Conservation (phyloP, 2,888 invertebrate genomes). For the Pegoplata infirma region DNA sequence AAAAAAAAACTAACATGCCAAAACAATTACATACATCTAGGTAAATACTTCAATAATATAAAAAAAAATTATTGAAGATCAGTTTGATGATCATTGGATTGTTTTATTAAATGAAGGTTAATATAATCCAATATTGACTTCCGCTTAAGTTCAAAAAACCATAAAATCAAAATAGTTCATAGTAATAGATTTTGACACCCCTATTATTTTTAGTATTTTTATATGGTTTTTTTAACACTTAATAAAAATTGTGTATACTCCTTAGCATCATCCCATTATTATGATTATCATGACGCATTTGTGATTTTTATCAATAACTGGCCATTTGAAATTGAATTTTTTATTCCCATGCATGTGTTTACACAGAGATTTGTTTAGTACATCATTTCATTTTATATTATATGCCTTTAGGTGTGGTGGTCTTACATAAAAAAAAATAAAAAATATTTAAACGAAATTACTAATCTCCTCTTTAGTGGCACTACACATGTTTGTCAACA, state of each 20-base stretch:
- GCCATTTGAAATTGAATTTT: neutral
- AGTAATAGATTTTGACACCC: no score
- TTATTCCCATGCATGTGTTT: no score
- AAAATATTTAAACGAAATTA: neutral
- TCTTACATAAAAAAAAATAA: conserved; percentile 3
- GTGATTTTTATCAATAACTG: neutral
- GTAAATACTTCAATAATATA: neutral
- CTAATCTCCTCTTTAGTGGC: neutral
- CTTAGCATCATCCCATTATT: neutral
- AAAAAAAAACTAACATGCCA: neutral
- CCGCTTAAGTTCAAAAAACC: conserved; percentile 6
- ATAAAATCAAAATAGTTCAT: neutral
- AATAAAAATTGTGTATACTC: neutral
- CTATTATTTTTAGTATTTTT: neutral
- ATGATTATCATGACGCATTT: neutral
- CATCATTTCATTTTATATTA: neutral
- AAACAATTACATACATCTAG: conserved; percentile 10
- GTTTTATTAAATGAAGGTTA: neutral
- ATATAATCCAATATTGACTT: conserved; percentile 18
- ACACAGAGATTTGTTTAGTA: neutral
- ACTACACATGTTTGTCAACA: neutral
- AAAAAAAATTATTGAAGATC: conserved; percentile 23
- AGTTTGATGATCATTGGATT: neutral
- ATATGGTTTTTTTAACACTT: neutral
- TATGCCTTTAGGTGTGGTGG: conserved; percentile 9